Evolutionary conservation across 2,888 invertebrate genomes (phyloP), one percentile per base, ranked within the genome.

Genomic region (Clanis bilineata): DNA sequence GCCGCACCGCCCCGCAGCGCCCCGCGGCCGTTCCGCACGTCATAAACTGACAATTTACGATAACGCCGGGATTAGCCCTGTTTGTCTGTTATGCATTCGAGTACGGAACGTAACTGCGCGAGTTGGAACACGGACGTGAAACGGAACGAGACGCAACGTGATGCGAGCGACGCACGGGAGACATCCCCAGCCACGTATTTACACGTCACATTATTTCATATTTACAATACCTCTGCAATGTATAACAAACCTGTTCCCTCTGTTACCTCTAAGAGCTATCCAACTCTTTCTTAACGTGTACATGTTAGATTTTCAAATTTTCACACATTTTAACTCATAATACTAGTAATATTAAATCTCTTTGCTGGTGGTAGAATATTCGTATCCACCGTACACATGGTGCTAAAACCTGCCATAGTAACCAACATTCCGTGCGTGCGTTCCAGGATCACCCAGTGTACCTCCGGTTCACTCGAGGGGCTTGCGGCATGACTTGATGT

Each of bases 11-110:
- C 73, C 72, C 64, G 64, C 45, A 7, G n/a, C 63, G 63, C 79
- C 79, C 80, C 83, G 76, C 83, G 79, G 79, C 86, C 92, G 87
- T 90, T 92, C 90, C 85, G 91, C 92, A 93, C 92, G 92, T 93
- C 93, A 92, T 93, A 93, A 93, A 92, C 91, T 92, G 92, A 92
- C 92, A 90, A 93, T 93, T 93, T 93, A 93, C 92, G 93, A 92
- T 93, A 92, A 91, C 90, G 86, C 82, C 82, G 85, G 92, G 92
- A 92, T 93, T 92, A 92, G 92, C 91, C 78, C 81, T 88, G 90
- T 91, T 90, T 91, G 91, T 90, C 88, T 90, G 90, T 88, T 86
- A 86, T 88, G 90, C 90, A 88, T 87, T 85, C 85, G 85, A 77
- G 77, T 78, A 74, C 71, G 75, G 74, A 58, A 58, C 58, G 76